phyloP scores from a whole-genome alignment of 2,797 vertebrate species.

The Prunella strophiata region DNA sequence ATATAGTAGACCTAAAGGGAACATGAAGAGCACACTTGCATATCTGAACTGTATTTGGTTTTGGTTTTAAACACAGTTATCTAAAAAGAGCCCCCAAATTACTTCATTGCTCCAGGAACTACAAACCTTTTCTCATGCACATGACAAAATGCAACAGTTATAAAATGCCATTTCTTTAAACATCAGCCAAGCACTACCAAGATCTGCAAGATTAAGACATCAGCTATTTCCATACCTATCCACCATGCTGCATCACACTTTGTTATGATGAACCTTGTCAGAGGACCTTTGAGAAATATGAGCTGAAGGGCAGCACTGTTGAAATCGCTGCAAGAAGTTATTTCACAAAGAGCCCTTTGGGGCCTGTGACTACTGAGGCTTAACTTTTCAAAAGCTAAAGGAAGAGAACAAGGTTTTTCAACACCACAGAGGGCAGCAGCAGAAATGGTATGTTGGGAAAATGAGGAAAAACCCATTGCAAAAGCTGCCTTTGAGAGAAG shows the following conservation, averaged over 20 bases:
- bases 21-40: not conserved
- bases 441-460: not conserved
- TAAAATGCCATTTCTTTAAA: not conserved
- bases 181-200: not conserved
- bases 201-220: not conserved
- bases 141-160: not conserved
- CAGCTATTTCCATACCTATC: not conserved
- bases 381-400: not conserved
- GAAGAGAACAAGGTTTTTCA: conserved; percentile 7
- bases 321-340: not conserved
- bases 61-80: not conserved
- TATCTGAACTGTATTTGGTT: not conserved
- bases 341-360: not conserved
- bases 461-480: not conserved
- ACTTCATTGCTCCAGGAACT: not conserved
- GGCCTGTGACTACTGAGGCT: not conserved
- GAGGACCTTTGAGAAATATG: not conserved
- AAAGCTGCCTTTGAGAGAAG: not conserved
- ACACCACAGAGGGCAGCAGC: not conserved
- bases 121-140: not conserved
- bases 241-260: not conserved
- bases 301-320: conserved; percentile 1
- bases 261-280: not conserved
- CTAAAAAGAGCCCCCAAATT: not conserved
- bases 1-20: not conserved